A percentile compares a stretch with the other conserved stretches of the same genome.
Evolutionary conservation across 2,888 invertebrate species (phyloP).

Genomic region (Idaea straminata): DNA sequence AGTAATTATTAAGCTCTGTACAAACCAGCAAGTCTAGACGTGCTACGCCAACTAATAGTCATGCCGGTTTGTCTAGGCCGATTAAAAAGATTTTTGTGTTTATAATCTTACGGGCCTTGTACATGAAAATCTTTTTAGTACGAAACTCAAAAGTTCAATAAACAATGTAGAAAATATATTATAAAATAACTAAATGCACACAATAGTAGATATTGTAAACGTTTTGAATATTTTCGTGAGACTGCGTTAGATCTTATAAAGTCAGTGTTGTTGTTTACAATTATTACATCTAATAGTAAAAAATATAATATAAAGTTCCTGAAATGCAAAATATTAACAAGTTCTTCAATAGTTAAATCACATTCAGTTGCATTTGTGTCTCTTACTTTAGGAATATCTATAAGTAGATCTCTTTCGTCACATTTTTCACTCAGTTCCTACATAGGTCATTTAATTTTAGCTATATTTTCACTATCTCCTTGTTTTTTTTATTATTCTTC

Average conservation of each 20-base stretch:
- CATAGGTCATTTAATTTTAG: slow-evolving; percentile 70
- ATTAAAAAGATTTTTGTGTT: too few species aligned
- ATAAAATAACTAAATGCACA: slow-evolving; percentile 1
- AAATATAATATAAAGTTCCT: slow-evolving; percentile 31
- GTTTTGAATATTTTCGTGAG: slow-evolving; percentile 29
- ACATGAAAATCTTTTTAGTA: neutral
- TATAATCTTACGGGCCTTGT: neutral
- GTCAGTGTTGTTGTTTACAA: slow-evolving; percentile 23
- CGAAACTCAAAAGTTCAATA: neutral
- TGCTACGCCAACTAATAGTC: neutral
- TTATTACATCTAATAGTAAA: slow-evolving; percentile 24
- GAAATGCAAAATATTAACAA: slow-evolving; percentile 22
- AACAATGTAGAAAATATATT: neutral
- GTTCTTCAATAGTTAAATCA: slow-evolving; percentile 15
- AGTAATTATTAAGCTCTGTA: neutral
- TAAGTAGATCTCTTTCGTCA: slow-evolving; percentile 72
- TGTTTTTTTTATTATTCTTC: slow-evolving; percentile 27
- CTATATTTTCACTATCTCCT: slow-evolving; percentile 52
- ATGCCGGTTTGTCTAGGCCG: neutral
- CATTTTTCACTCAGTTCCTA: slow-evolving; percentile 76
- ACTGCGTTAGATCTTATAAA: slow-evolving; percentile 27
- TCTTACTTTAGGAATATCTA: slow-evolving; percentile 53
- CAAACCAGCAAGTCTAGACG: neutral
- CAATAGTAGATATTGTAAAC: slow-evolving; percentile 25
- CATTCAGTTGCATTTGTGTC: slow-evolving; percentile 67